Base-by-base conservation (phyloP, 2,113 vertebrate species). In the Poecilia latipinna region DNA sequence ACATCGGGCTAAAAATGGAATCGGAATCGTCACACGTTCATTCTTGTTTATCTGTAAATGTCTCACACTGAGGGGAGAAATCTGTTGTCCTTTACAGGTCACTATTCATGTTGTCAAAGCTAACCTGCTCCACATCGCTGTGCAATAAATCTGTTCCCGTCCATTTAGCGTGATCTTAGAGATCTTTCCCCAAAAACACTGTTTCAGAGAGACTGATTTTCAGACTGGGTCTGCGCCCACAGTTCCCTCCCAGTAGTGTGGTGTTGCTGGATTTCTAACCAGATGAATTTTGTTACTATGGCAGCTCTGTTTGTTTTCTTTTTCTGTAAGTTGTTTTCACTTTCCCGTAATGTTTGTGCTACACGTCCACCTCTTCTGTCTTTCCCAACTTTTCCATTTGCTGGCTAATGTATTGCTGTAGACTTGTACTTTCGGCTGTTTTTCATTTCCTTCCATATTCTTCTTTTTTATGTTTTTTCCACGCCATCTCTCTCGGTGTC, bases 261-360 rank as follows among this genome's bases (percentile, higher is more conserved):
- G 74, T 84, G 77, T 73, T 86, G 78, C 87, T 79, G 79, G 79
- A 86, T 89, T 83, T 83, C 87, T 83, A 84, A 83, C 86, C 81
- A 77, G 87, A 60, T 39, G 24, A 87, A 61, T 91, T 15, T 90
- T 91, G 92, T 91, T 90, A 85, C 91, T 86, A 90, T 91, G 86
- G 89, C 83, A 88, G 86, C 92, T 81, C 70, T 86, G 88, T 90
- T 88, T 93, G 88, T 85, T 90, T 88, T 86, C 89, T 87, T 15
- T 42, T 77, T 54, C 22, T 77, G 78, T 54, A 6, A 73, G 75
- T 78, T 80, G 70, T 71, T 89, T 48, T 88, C 75, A 70, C 76
- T 83, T 76, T 85, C 65, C 82, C 29, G 78, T 70, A 48, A 65
- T 0, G 7, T 75, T 86, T 78, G 85, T 77, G 76, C 71, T 80